These are phyloP conservation scores for Tinamus major DNA, from an alignment of 2,797 vertebrate species.

Conservation along the genomic window DNA sequence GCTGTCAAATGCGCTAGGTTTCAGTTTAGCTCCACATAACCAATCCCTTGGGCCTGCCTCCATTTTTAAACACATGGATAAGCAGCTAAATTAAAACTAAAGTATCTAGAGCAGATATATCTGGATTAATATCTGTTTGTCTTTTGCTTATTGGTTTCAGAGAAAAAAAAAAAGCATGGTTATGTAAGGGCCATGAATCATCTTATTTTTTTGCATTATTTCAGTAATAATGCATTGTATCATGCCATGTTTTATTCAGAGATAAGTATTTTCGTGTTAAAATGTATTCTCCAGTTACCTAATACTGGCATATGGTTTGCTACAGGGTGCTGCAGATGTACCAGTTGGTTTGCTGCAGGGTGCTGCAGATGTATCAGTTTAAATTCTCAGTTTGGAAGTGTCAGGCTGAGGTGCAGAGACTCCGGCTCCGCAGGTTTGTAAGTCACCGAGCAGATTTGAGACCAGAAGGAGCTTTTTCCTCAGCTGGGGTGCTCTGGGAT, in stretches of 20 bases:
- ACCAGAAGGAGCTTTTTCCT: not conserved
- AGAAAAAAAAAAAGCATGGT: not conserved
- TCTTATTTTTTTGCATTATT: not conserved
- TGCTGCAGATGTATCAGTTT: not conserved
- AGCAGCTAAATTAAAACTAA: slow-evolving; percentile 13
- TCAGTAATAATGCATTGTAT: not conserved
- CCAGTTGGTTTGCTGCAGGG: not conserved
- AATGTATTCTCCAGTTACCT: not conserved
- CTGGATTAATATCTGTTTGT: not conserved
- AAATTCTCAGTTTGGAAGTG: not conserved
- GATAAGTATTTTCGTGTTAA: not conserved
- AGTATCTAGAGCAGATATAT: not conserved
- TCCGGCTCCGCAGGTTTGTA: not conserved
- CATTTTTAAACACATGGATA: not conserved
- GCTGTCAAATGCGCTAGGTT: not conserved
- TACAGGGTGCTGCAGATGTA: not conserved
- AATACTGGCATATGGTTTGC: not conserved
- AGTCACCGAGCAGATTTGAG: not conserved
- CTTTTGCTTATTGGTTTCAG: not conserved
- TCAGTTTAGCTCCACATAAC: not conserved
- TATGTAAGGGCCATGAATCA: not conserved
- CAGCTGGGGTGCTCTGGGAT: not conserved
- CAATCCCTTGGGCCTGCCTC: not conserved
- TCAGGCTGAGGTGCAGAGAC: not conserved
- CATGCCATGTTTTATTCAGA: not conserved